These are phyloP conservation scores for Cantharis flavilabris DNA, from an alignment of 2,888 invertebrate genomes.

Conservation along the genomic window DNA sequence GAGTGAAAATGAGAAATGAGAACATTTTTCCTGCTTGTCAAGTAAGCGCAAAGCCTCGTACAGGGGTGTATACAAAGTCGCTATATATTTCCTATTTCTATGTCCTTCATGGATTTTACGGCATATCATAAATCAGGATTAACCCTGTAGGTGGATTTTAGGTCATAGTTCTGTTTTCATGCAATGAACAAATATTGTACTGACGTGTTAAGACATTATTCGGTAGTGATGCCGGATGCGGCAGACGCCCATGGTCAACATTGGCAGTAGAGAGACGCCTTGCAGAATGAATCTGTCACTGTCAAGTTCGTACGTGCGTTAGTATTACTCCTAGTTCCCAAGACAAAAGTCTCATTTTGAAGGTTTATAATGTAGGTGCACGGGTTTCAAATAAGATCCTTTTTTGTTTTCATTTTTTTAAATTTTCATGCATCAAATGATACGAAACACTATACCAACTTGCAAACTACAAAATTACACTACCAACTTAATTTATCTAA, in stretches of 20 bases:
- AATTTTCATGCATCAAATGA: not conserved
- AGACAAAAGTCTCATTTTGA: conserved; percentile 24
- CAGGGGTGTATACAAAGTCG: conserved; percentile 44
- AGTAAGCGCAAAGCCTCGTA: conserved; percentile 44
- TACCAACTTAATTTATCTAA: not conserved
- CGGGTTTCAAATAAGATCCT: not conserved
- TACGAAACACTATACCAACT: not conserved
- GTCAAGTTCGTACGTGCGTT: conserved; percentile 29
- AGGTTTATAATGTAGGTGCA: conserved; percentile 15
- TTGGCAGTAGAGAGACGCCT: conserved; percentile 15
- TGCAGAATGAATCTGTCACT: conserved; percentile 35
- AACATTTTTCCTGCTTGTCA: conserved; percentile 48
- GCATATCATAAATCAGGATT: conserved; percentile 50
- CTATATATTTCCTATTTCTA: conserved; percentile 48
- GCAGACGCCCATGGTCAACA: conserved; percentile 27
- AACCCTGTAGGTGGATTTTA: conserved; percentile 44
- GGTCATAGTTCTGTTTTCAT: conserved; percentile 38
- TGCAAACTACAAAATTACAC: not conserved
- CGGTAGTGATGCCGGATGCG: conserved; percentile 21
- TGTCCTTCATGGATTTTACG: conserved; percentile 45
- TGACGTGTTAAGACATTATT: conserved; percentile 29
- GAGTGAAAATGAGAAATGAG: conserved; percentile 49
- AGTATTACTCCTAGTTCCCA: conserved; percentile 17
- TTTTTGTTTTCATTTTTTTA: not conserved
- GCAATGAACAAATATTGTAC: conserved; percentile 27